Evolutionary conservation across 2,888 invertebrate genomes (phyloP).

Genomic region (Encarsia formosa): DNA sequence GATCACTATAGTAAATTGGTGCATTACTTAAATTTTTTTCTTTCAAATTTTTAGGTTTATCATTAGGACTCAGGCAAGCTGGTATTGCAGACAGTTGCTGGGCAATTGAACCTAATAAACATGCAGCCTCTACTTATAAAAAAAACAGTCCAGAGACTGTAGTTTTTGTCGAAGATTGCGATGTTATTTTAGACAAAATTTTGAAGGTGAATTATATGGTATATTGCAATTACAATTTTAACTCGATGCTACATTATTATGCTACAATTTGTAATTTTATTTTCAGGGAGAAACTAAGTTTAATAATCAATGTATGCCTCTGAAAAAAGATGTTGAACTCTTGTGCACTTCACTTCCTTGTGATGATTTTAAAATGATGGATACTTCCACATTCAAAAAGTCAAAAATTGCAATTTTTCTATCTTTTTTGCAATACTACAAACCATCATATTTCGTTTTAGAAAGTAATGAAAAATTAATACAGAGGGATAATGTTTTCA

Average conservation of each 20-base stretch:
- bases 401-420: conserved; percentile 76
- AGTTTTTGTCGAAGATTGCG: conserved; percentile 78
- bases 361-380: conserved; percentile 86
- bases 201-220: conserved; percentile 54
- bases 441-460: conserved; percentile 75
- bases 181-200: conserved; percentile 62
- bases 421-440: conserved; percentile 81
- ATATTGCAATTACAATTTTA: not conserved
- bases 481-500: conserved; percentile 74
- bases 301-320: conserved; percentile 60
- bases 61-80: conserved; percentile 67
- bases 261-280: not conserved
- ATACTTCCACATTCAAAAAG: conserved; percentile 82
- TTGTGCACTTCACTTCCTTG: conserved; percentile 84
- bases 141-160: conserved; percentile 68
- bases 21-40: not conserved
- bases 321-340: conserved; percentile 75
- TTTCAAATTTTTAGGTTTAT: conserved; percentile 62
- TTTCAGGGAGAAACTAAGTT: conserved; percentile 53
- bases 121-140: conserved; percentile 74
- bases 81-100: conserved; percentile 68
- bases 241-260: not conserved
- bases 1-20: too few species aligned
- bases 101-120: conserved; percentile 76
- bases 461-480: conserved; percentile 85